phyloP scores from a whole-genome alignment of 1,140 invertebrate species.

The Thalassaphorura encarpata region DNA sequence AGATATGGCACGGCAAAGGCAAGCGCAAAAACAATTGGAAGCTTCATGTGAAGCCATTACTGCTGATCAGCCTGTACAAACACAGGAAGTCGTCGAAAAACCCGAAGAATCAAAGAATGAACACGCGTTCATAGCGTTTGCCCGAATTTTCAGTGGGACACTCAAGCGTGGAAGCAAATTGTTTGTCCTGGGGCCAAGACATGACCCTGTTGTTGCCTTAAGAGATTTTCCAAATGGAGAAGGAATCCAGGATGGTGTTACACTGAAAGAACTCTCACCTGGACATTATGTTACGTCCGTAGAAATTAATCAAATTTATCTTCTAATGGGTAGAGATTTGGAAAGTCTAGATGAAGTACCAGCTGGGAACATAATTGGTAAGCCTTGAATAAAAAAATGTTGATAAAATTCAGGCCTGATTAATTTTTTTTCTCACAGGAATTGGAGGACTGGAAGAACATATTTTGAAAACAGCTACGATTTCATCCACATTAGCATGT shows the following conservation, averaged over 20 bases:
- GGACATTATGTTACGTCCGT: conserved; percentile 54
- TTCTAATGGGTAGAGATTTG: conserved; percentile 89
- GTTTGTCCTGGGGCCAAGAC: conserved; percentile 82
- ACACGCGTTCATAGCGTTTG: conserved; percentile 81
- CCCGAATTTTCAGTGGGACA: conserved; percentile 82
- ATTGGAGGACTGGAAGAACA: conserved; percentile 80
- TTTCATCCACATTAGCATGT: conserved; percentile 73
- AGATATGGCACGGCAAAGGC: conserved; percentile 55
- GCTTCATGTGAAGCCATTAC: conserved; percentile 5
- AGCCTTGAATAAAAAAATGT: not conserved
- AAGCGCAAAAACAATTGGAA: conserved; percentile 43
- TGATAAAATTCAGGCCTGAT: not conserved
- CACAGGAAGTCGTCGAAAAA: conserved; percentile 7
- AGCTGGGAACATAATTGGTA: conserved; percentile 80
- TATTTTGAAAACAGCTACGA: conserved; percentile 79
- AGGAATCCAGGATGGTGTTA: conserved; percentile 44
- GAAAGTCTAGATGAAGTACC: conserved; percentile 65
- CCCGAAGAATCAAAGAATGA: conserved; percentile 39
- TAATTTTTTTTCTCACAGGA: conserved; percentile 40
- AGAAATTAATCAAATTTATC: conserved; percentile 61
- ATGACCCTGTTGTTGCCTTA: conserved; percentile 57
- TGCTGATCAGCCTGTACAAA: not conserved
- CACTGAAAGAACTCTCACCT: conserved; percentile 54
- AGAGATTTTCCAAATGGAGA: conserved; percentile 35
- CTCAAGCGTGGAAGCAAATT: conserved; percentile 62